phyloP scores from a whole-genome alignment of 2,888 invertebrate genomes.

The Noctua pronuba region DNA sequence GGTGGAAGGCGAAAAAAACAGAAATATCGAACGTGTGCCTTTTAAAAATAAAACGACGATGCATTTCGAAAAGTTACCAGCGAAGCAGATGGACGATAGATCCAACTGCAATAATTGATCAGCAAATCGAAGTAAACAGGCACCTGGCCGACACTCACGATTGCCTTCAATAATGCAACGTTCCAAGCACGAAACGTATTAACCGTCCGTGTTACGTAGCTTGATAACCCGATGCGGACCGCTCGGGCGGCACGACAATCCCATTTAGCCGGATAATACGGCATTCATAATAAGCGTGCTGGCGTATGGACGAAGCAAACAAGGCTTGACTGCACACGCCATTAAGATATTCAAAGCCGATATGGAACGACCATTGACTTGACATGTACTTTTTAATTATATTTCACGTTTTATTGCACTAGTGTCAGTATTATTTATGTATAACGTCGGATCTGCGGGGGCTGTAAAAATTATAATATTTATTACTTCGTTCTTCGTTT shows the following conservation, averaged over 20 bases:
- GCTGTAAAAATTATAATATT: constrained; percentile 71
- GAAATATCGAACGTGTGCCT: constrained; percentile 22
- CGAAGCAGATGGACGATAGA: constrained; percentile 65
- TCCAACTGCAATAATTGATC: constrained; percentile 83
- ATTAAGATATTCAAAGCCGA: constrained; percentile 83
- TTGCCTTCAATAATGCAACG: constrained; percentile 86
- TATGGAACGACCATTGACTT: constrained; percentile 75
- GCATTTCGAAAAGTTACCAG: constrained; percentile 60
- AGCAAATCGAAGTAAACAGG: constrained; percentile 84
- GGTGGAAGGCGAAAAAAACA: constrained; percentile 20
- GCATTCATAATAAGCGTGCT: constrained; percentile 77
- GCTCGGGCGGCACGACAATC: constrained; percentile 60
- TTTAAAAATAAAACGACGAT: constrained; percentile 59
- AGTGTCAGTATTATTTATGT: constrained; percentile 68
- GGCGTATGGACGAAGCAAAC: constrained; percentile 78
- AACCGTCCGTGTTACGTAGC: constrained; percentile 67
- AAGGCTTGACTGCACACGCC: constrained; percentile 82
- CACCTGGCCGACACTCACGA: constrained; percentile 82
- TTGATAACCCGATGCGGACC: constrained; percentile 50
- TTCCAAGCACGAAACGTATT: constrained; percentile 80
- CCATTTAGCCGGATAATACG: constrained; percentile 69
- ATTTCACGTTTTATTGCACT: constrained; percentile 67
- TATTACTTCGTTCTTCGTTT: constrained; percentile 65
- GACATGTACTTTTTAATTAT: constrained; percentile 78
- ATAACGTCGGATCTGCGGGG: constrained; percentile 46